These are phyloP conservation scores for Arothron firmamentum DNA, from an alignment of 2,113 vertebrate genomes.

Conservation along the genomic window DNA sequence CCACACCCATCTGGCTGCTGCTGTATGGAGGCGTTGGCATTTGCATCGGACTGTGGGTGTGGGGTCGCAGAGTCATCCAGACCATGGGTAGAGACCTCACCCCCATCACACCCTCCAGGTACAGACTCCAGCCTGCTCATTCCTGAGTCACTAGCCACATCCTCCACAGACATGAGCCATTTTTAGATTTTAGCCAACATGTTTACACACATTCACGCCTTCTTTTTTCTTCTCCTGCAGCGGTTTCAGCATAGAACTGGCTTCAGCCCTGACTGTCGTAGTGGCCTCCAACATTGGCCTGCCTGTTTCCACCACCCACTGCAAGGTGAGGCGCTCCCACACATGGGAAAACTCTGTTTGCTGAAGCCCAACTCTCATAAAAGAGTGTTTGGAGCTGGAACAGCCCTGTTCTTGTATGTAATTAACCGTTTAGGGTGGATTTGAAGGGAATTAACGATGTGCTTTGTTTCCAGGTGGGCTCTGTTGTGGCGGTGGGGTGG, in stretches of 20 bases:
- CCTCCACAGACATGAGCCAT: conserved; percentile 33
- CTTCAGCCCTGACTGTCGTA: conserved; percentile 92
- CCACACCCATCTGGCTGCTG: conserved; percentile 90
- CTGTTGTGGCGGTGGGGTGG: conserved; percentile 95
- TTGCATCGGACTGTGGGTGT: conserved; percentile 95
- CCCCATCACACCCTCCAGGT: conserved; percentile 87
- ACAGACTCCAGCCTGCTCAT: conserved; percentile 12
- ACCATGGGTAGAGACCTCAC: conserved; percentile 97
- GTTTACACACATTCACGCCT: conserved; percentile 6
- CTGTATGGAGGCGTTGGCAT: conserved; percentile 92
- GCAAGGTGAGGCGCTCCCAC: conserved; percentile 82
- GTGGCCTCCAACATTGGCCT: conserved; percentile 95
- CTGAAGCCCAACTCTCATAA: conserved; percentile 22
- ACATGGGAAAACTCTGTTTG: conserved; percentile 11
- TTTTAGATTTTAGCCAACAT: conserved; percentile 11
- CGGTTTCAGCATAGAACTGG: conserved; percentile 97
- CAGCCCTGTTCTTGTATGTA: no score
- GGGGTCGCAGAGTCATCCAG: conserved; percentile 96
- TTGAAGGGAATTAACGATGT: neutral
- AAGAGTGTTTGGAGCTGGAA: conserved; percentile 3
- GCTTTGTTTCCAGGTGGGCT: conserved; percentile 83
- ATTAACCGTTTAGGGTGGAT: no score
- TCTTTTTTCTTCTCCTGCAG: conserved; percentile 64
- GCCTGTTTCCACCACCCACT: conserved; percentile 97
- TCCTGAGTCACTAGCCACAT: conserved; percentile 23